phyloP scores from a whole-genome alignment of 1,140 invertebrate genomes.

The Dendroctonus valens region DNA sequence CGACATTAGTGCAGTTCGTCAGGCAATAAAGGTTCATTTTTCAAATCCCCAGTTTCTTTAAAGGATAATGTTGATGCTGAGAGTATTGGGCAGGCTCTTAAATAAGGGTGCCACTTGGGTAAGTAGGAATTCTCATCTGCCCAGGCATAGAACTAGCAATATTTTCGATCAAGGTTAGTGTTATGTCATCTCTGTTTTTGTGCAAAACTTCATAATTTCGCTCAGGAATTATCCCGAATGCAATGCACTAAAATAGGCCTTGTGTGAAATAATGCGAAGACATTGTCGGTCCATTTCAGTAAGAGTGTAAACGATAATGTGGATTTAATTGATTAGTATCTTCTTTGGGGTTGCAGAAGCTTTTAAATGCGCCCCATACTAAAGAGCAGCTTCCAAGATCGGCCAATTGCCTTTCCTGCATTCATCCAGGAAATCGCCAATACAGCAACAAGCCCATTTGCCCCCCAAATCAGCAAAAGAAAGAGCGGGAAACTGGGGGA shows the following conservation, averaged over 20 bases:
- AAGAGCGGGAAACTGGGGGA: conserved; percentile 4
- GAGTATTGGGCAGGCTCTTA: conserved; percentile 11
- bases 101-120: conserved; percentile 17
- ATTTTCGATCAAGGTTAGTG: conserved; percentile 21
- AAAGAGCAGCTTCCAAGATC: conserved; percentile 10
- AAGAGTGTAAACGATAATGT: neutral
- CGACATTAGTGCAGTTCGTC: neutral
- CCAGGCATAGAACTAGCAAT: neutral
- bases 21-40: conserved; percentile 7
- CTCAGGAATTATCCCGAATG: neutral
- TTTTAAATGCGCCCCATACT: conserved; percentile 14
- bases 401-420: neutral
- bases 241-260: neutral
- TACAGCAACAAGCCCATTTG: conserved; percentile 17
- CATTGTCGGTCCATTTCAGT: neutral
- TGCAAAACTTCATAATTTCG: conserved; percentile 10
- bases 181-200: conserved; percentile 26
- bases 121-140: neutral
- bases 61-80: conserved; percentile 24
- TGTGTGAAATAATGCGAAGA: neutral
- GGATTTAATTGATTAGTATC: neutral
- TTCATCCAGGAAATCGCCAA: neutral
- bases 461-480: conserved; percentile 7
- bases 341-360: conserved; percentile 9
- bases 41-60: conserved; percentile 18